Percentiles rank a stretch among this genome's conserved stretches.
Evolutionary conservation across 2,113 vertebrate genomes (phyloP).

Genomic region (Guaruba guarouba): DNA sequence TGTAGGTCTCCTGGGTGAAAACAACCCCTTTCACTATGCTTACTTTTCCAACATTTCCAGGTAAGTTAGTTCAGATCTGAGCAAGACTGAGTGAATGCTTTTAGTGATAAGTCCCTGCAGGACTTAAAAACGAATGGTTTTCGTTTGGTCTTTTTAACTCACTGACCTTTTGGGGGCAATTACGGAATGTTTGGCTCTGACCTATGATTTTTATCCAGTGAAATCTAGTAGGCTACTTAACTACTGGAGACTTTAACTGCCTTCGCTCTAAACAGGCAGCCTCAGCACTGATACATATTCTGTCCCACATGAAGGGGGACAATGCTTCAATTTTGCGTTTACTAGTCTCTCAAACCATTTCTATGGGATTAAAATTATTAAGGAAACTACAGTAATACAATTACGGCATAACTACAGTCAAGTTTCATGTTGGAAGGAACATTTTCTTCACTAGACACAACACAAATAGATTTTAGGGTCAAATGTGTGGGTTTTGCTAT

Average conservation of each 20-base stretch:
- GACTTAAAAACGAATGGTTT: not conserved
- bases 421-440: not conserved
- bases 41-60: not conserved
- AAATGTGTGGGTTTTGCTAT: fast-evolving
- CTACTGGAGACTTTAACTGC: not conserved
- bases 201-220: not conserved
- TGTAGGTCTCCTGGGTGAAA: not conserved
- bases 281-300: not conserved
- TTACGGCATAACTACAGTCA: not conserved
- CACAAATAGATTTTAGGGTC: not conserved
- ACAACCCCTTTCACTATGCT: not conserved
- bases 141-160: not conserved
- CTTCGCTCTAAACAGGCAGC: not conserved
- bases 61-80: not conserved
- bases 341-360: not conserved
- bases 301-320: not conserved
- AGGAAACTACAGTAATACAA: not conserved
- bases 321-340: not conserved
- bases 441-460: not conserved
- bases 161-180: not conserved
- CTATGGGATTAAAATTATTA: not conserved
- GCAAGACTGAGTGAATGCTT: not conserved
- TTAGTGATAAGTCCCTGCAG: not conserved
- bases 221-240: not conserved
- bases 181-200: not conserved